Percentiles rank a stretch among this genome's conserved stretches.
Evolutionary conservation across 30 jellyfish, hydroid and myxozoan genomes (phyloP).

Genomic region (Turritopsis dohrnii): DNA sequence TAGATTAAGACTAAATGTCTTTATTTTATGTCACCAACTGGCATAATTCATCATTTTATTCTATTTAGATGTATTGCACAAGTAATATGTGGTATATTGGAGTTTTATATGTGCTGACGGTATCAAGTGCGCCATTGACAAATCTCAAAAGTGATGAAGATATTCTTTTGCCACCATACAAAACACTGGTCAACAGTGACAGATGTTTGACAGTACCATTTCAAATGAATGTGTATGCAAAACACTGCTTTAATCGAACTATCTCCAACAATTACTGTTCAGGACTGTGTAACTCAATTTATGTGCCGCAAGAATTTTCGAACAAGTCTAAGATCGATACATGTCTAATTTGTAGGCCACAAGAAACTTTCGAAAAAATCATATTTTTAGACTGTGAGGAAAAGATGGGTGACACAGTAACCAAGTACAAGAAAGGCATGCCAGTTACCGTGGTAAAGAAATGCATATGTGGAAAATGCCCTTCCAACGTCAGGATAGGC

Average conservation of each 20-base stretch:
- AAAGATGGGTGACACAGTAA: background rate
- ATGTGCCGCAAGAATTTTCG: background rate
- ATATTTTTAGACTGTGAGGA: background rate
- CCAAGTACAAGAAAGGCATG: background rate
- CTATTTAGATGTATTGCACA: background rate
- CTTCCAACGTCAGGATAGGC: background rate
- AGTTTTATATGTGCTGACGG: background rate
- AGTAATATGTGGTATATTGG: background rate
- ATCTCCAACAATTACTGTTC: background rate
- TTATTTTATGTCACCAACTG: too few species aligned
- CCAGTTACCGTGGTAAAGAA: background rate
- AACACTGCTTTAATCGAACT: background rate
- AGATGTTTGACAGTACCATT: background rate
- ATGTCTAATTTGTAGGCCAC: background rate
- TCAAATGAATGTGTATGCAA: background rate
- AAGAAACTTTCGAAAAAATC: background rate
- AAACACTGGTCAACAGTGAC: background rate
- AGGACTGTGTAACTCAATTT: background rate
- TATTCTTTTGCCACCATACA: background rate
- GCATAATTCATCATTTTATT: too few species aligned
- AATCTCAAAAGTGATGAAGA: background rate
- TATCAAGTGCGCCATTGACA: background rate
- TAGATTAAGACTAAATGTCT: too few species aligned
- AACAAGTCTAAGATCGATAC: background rate
- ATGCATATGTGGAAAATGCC: background rate